A percentile compares a stretch with the other conserved stretches of the same genome.
Evolutionary conservation across 2,797 vertebrate species (phyloP).

Genomic region (Sebastes hopkinsi): DNA sequence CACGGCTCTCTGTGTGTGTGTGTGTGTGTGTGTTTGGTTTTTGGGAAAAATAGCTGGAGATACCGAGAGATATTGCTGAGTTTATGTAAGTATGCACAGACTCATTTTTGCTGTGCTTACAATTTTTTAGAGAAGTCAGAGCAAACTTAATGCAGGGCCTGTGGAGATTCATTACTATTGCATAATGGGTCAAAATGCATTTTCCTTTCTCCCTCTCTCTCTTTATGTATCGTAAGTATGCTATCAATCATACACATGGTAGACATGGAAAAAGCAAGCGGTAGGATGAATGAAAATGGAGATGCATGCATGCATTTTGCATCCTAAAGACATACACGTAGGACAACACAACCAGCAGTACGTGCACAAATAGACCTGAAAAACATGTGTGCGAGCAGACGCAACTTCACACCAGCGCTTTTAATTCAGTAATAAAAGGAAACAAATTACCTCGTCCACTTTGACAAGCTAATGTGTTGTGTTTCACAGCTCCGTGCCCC

Average conservation of each 20-base stretch:
- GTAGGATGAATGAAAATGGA: not conserved
- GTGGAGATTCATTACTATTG: constrained; percentile 64
- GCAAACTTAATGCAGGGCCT: constrained; percentile 49
- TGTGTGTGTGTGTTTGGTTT: constrained; percentile 13
- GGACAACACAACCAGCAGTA: not conserved
- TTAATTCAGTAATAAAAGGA: constrained; percentile 62
- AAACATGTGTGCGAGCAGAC: not conserved
- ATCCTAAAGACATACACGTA: not conserved
- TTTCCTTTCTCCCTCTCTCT: constrained; percentile 9
- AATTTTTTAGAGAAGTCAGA: constrained; percentile 36
- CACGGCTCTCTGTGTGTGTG: not conserved
- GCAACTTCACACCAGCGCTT: constrained; percentile 20
- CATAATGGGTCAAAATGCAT: constrained; percentile 58
- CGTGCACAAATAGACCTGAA: not conserved
- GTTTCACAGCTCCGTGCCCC: constrained; percentile 50
- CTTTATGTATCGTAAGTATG: constrained; percentile 32
- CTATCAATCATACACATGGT: constrained; percentile 48
- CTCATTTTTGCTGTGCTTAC: constrained; percentile 59
- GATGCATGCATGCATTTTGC: not conserved
- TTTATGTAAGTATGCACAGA: constrained; percentile 35
- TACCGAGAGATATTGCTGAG: constrained; percentile 53
- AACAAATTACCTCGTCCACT: constrained; percentile 62
- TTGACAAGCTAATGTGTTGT: constrained; percentile 64
- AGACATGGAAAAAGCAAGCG: constrained; percentile 7
- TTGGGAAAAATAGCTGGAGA: constrained; percentile 11